phyloP scores from a whole-genome alignment of 2,113 vertebrate genomes.

The Ranitomeya imitator region DNA sequence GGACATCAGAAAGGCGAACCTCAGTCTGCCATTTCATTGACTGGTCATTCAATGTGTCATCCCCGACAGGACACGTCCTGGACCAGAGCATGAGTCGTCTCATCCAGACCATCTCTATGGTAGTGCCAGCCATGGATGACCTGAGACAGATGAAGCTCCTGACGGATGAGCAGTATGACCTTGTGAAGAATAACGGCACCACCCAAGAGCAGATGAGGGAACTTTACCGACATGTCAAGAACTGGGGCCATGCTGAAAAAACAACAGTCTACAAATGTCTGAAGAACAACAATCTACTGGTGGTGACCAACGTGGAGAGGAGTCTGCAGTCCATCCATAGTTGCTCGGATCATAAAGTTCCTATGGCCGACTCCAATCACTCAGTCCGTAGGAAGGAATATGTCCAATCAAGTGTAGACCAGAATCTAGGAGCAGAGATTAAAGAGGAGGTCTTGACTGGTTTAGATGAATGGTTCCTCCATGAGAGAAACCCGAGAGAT shows the following conservation, averaged over 20 bases:
- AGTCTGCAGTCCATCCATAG: background rate
- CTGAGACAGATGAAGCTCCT: background rate
- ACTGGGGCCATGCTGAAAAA: background rate
- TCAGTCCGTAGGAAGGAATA: background rate
- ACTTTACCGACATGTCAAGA: background rate
- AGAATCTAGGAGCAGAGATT: too few relatives aligned
- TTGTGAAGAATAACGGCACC: background rate
- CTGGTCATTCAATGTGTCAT: too few relatives aligned
- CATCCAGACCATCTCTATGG: background rate
- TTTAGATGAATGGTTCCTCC: too few relatives aligned
- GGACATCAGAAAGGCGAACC: too few relatives aligned
- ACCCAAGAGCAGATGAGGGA: background rate
- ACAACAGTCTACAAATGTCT: background rate
- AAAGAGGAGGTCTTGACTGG: background rate
- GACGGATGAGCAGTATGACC: background rate
- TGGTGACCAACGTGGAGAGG: background rate
- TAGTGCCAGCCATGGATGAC: background rate
- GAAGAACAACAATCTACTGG: background rate
- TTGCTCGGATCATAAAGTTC: background rate
- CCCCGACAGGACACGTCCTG: background rate
- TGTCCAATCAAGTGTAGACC: background rate
- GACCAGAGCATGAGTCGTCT: background rate
- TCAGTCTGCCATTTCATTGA: too few relatives aligned
- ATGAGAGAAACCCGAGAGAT: too few relatives aligned
- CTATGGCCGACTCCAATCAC: background rate